Conservation (phyloP, 2,113 vertebrate species). For the Capra hircus region DNA sequence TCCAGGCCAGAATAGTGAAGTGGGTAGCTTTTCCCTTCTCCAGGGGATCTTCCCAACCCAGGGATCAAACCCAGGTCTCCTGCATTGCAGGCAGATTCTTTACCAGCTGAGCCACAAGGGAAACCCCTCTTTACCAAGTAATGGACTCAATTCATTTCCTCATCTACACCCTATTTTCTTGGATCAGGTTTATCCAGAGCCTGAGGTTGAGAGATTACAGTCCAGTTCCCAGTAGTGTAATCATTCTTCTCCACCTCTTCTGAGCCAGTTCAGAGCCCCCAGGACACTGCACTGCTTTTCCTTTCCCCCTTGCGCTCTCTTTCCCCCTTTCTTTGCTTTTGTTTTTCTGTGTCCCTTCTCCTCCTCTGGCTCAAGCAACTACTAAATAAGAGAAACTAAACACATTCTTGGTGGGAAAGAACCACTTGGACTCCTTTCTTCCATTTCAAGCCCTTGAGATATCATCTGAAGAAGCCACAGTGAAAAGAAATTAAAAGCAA, state of each 20-base stretch:
- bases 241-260: neutral
- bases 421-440: neutral
- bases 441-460: neutral
- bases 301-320: neutral
- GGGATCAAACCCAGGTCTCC: neutral
- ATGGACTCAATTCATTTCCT: neutral
- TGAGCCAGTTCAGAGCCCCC: neutral
- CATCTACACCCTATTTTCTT: neutral
- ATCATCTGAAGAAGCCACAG: neutral
- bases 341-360: neutral
- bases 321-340: neutral
- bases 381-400: neutral
- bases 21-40: neutral
- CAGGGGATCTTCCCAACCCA: neutral
- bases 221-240: neutral
- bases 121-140: neutral
- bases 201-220: neutral
- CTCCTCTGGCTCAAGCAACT: neutral
- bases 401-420: neutral
- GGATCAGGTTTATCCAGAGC: neutral
- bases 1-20: neutral
- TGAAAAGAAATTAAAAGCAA: neutral
- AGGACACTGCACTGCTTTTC: neutral
- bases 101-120: neutral
- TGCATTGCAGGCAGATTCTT: neutral